Evolutionary conservation across 2,888 invertebrate species (phyloP).

Genomic region (Parnassius smintheus): DNA sequence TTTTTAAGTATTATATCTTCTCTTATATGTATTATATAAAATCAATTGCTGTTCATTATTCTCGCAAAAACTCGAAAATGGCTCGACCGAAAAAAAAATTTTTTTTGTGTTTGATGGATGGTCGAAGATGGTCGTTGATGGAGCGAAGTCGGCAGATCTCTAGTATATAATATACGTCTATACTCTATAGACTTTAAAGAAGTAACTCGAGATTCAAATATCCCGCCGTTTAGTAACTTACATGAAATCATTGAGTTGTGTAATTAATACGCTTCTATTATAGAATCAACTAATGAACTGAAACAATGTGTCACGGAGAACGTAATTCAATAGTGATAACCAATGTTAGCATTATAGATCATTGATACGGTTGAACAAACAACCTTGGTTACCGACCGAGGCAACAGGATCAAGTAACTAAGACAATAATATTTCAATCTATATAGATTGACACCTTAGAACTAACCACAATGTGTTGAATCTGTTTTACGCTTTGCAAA

Average conservation of each 20-base stretch:
- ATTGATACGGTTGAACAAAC: slow-evolving; percentile 23
- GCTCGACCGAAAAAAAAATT: too few species aligned
- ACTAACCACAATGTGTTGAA: neutral
- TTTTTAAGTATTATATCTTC: too few species aligned
- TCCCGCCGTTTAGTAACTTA: neutral
- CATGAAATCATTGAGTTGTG: slow-evolving; percentile 17
- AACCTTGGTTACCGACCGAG: slow-evolving; percentile 21
- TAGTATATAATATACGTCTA: too few species aligned
- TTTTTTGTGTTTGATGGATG: too few species aligned
- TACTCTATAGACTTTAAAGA: too few species aligned
- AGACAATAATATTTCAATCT: slow-evolving; percentile 24
- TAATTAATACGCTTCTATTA: slow-evolving; percentile 13
- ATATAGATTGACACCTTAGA: neutral
- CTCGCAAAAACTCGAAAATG: too few species aligned
- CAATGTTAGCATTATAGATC: slow-evolving; percentile 15
- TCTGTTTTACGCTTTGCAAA: neutral
- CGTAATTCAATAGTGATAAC: slow-evolving; percentile 20
- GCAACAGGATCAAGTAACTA: slow-evolving; percentile 20
- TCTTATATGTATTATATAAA: too few species aligned
- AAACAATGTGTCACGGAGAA: slow-evolving; percentile 26
- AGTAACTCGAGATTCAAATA: neutral
- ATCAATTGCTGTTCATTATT: too few species aligned
- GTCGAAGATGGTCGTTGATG: too few species aligned
- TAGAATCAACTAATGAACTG: slow-evolving; percentile 22
- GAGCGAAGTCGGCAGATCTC: too few species aligned